Evolutionary conservation across 2,888 invertebrate species (phyloP).

Genomic region (Drosophila sordidula): DNA sequence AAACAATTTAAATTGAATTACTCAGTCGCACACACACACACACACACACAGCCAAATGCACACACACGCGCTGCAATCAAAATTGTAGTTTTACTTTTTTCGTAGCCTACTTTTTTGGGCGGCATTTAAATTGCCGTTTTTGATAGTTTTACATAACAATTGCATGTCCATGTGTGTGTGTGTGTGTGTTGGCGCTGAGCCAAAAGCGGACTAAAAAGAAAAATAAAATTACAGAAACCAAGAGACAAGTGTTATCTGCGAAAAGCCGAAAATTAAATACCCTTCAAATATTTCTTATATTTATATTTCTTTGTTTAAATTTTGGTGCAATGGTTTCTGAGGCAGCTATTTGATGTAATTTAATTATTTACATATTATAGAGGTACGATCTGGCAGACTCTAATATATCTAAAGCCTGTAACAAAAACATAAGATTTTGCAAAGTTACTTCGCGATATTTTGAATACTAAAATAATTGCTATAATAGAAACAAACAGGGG

Average conservation of each 20-base stretch:
- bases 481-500: too few species aligned
- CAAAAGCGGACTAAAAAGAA: conserved; percentile 31
- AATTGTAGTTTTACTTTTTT: conserved; percentile 32
- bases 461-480: too few species aligned
- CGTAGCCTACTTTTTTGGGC: conserved; percentile 64
- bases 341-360: neutral
- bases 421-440: too few species aligned
- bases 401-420: too few species aligned
- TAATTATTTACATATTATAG: neutral
- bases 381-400: too few species aligned
- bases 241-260: neutral
- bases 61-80: conserved; percentile 29
- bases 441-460: too few species aligned
- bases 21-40: conserved; percentile 17
- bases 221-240: neutral
- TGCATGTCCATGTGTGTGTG: conserved; percentile 11
- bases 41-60: conserved; percentile 2
- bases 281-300: neutral
- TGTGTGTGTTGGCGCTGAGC: conserved; percentile 45
- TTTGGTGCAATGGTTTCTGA: neutral
- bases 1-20: conserved; percentile 75
- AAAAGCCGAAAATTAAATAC: neutral
- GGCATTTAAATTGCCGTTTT: conserved; percentile 66
- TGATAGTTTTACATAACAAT: conserved; percentile 64
- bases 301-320: neutral